phyloP scores from a whole-genome alignment of 2,113 vertebrate genomes.

The Toxotes chatareus region DNA sequence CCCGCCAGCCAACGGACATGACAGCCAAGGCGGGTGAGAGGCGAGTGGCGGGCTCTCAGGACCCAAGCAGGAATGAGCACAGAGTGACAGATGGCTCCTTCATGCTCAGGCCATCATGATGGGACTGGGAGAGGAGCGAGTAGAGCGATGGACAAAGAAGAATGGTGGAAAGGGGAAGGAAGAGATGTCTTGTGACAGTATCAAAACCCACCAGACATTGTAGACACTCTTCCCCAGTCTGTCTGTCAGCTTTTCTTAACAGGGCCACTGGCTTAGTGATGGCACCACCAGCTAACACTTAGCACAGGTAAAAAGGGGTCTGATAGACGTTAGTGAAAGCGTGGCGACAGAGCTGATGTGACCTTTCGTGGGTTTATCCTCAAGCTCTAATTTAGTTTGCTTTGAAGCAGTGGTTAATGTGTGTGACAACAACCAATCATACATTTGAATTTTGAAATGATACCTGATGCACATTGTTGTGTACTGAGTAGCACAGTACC shows the following conservation, averaged over 20 bases:
- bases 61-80: conserved; percentile 67
- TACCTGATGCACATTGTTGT: neutral
- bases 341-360: conserved; percentile 47
- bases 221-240: conserved; percentile 54
- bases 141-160: conserved; percentile 61
- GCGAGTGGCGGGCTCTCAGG: conserved; percentile 82
- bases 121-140: conserved; percentile 60
- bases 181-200: conserved; percentile 77
- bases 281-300: conserved; percentile 33
- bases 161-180: conserved; percentile 60
- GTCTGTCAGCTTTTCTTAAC: conserved; percentile 67
- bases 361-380: neutral
- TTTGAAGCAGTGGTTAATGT: neutral
- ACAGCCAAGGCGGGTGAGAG: conserved; percentile 85
- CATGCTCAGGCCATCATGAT: conserved; percentile 79
- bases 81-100: conserved; percentile 79
- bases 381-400: neutral
- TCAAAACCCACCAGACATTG: conserved; percentile 77
- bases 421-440: neutral
- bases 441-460: neutral
- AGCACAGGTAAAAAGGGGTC: conserved; percentile 24
- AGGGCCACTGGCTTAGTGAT: conserved; percentile 53
- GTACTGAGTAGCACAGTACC: neutral
- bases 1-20: conserved; percentile 85
- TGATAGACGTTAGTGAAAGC: conserved; percentile 56